Conservation (phyloP, 2,888 invertebrate species). For the Cetonia aurata region DNA sequence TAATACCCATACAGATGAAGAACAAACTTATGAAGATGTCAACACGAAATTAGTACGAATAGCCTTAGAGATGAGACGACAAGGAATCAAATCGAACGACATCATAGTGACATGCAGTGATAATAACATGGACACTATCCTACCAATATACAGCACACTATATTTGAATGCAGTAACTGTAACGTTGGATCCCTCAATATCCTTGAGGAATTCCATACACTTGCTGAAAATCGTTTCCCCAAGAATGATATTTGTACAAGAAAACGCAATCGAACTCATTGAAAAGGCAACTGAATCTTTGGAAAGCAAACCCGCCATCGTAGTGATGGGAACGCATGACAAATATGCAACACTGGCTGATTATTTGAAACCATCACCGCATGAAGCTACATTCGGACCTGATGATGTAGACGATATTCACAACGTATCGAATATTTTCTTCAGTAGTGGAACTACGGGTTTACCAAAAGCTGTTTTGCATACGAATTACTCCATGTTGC, state of each 20-base stretch:
- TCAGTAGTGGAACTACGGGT: conserved; percentile 61
- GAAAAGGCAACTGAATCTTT: conserved; percentile 51
- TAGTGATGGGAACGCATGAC: conserved; percentile 42
- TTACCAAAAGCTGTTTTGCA: conserved; percentile 58
- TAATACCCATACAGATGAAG: conserved; percentile 14
- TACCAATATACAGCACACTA: conserved; percentile 68
- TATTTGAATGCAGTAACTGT: conserved; percentile 64
- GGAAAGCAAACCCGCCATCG: conserved; percentile 42
- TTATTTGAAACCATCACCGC: conserved; percentile 46
- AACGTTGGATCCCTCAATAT: conserved; percentile 57
- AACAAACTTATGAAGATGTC: conserved; percentile 34
- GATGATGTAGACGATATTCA: conserved; percentile 46
- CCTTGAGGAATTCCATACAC: conserved; percentile 55
- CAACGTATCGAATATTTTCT: conserved; percentile 57
- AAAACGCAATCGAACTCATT: conserved; percentile 54
- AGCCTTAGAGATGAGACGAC: conserved; percentile 37
- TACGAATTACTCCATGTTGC: conserved; percentile 46
- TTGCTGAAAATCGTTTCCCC: conserved; percentile 57
- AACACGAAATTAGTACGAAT: conserved; percentile 25
- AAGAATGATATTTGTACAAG: conserved; percentile 57
- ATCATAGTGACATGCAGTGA: conserved; percentile 67
- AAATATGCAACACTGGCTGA: conserved; percentile 44
- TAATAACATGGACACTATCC: conserved; percentile 65
- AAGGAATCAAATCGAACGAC: conserved; percentile 57
- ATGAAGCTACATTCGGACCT: conserved; percentile 53